Evolutionary conservation across 2,797 vertebrate genomes (phyloP).

Genomic region (Cryptoblepharus egeriae): DNA sequence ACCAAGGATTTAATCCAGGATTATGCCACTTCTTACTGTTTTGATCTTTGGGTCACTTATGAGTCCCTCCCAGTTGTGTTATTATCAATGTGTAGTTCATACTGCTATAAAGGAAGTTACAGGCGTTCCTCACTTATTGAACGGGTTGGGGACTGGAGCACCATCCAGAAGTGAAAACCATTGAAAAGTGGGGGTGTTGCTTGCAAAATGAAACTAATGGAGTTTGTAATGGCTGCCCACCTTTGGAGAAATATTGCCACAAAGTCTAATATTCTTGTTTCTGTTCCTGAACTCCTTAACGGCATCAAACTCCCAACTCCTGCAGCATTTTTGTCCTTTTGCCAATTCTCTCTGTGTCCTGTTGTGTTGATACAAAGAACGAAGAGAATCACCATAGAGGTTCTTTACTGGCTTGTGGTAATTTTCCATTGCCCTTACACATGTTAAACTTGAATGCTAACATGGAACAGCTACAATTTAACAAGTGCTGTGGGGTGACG

Average conservation of each 20-base stretch:
- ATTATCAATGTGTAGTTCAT: not conserved
- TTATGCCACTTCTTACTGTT: too few species aligned
- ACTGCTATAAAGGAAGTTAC: too few species aligned
- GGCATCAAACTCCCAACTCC: not conserved
- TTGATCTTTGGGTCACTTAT: too few species aligned
- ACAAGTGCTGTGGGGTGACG: not conserved
- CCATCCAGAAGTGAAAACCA: too few species aligned
- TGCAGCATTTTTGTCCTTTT: not conserved
- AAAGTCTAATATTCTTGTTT: not conserved
- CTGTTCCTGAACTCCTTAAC: not conserved
- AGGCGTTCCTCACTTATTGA: too few species aligned
- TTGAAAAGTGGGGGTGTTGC: too few species aligned
- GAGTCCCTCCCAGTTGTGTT: not conserved
- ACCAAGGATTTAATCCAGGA: too few species aligned
- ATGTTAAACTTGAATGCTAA: not conserved
- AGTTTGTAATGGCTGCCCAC: not conserved
- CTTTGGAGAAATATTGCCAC: not conserved
- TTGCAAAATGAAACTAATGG: not conserved
- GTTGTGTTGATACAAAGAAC: slow-evolving; percentile 10
- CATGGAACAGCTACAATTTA: not conserved
- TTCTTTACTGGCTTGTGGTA: not conserved
- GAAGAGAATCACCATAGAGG: not conserved
- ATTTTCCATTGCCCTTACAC: not conserved
- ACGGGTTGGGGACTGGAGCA: too few species aligned
- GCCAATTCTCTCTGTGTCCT: not conserved